phyloP scores from a whole-genome alignment of 2,113 vertebrate genomes.

The Podarcis cretensis region DNA sequence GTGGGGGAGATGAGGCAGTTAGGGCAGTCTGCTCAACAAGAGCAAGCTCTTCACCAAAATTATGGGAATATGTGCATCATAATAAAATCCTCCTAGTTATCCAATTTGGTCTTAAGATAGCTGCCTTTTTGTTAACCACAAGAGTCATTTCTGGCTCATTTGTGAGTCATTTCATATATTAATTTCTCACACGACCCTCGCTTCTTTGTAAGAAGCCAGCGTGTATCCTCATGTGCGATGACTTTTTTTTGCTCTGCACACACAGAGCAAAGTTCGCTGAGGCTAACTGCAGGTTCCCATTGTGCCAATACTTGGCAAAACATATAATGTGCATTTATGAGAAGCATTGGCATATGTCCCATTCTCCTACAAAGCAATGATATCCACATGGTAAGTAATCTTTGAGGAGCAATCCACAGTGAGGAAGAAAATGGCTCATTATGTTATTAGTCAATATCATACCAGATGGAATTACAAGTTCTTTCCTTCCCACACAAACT shows the following conservation, averaged over 20 bases:
- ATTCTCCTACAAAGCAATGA: background rate
- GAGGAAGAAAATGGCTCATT: background rate
- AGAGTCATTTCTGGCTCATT: background rate
- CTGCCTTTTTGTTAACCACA: background rate
- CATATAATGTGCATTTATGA: no score
- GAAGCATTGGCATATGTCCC: no score
- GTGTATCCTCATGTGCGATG: background rate
- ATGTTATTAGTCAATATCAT: background rate
- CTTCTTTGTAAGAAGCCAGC: background rate
- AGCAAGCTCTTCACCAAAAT: background rate
- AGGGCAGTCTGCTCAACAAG: background rate
- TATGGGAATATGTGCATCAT: background rate
- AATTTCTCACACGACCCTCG: background rate
- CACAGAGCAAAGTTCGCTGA: background rate
- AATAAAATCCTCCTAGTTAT: background rate
- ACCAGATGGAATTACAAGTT: background rate
- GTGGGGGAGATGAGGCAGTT: slow-evolving; percentile 44
- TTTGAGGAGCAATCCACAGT: background rate
- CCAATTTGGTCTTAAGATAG: background rate
- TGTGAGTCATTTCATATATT: background rate
- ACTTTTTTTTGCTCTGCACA: background rate
- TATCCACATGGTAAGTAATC: background rate
- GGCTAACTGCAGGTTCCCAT: background rate
- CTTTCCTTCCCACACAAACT: background rate
- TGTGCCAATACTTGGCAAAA: background rate